Percentiles rank a stretch among this genome's conserved stretches.
Evolutionary conservation across 2,113 vertebrate genomes (phyloP).

Genomic region (Ammodytes marinus): DNA sequence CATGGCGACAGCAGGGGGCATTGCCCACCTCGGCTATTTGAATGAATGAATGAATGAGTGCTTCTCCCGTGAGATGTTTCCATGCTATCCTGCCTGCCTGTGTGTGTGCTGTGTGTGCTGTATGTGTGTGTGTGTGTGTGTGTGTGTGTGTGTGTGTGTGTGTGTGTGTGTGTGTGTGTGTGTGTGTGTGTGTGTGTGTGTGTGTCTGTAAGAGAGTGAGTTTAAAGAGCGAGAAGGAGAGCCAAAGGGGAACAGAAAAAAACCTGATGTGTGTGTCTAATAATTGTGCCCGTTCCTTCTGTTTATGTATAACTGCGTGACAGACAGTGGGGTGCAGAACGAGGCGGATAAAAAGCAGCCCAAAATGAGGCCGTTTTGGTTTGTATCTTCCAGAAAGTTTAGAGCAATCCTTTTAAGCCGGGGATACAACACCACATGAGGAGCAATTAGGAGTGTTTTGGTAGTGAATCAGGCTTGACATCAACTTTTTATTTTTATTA

Average conservation of each 20-base stretch:
- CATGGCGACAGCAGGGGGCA: slow-evolving; percentile 54
- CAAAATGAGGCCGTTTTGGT: slow-evolving; percentile 33
- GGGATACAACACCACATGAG: slow-evolving; percentile 54
- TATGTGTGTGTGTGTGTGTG: neutral
- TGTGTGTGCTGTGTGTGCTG: neutral
- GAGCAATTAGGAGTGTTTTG: slow-evolving; percentile 66
- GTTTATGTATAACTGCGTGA: slow-evolving; percentile 23
- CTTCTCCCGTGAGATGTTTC: slow-evolving; percentile 19
- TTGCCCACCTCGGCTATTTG: slow-evolving; percentile 23
- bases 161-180: neutral
- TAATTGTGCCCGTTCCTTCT: slow-evolving; percentile 1
- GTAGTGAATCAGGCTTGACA: slow-evolving; percentile 33
- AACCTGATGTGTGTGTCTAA: slow-evolving; percentile 19
- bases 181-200: neutral
- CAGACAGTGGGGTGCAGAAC: slow-evolving; percentile 10
- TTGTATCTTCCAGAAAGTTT: slow-evolving; percentile 53
- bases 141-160: neutral
- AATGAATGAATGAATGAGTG: slow-evolving; percentile 60
- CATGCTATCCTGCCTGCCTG: neutral
- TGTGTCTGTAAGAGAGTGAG: slow-evolving; percentile 5
- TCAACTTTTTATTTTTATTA: slow-evolving; percentile 20
- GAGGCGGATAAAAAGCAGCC: slow-evolving; percentile 14
- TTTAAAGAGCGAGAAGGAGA: neutral
- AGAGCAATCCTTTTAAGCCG: slow-evolving; percentile 62
- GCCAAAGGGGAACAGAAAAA: neutral